Percentiles rank a stretch among this genome's conserved stretches.
Conservation (phyloP, 2,888 invertebrate genomes). For the Acanthococcus lagerstroemiae region DNA sequence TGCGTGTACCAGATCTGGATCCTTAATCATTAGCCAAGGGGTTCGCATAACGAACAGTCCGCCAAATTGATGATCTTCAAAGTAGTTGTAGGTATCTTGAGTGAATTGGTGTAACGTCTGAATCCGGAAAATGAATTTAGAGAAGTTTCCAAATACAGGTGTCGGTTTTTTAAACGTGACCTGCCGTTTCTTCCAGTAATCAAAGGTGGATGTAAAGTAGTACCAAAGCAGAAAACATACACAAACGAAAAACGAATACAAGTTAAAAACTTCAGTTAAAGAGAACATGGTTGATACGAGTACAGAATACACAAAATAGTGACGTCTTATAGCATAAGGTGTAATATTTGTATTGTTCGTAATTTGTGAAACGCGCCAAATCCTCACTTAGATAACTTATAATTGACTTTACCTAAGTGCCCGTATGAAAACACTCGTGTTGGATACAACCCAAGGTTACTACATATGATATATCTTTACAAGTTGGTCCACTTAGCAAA, state of each 20-base stretch:
- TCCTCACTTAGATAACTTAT: no score
- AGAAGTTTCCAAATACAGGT: slow-evolving; percentile 42
- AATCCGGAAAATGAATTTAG: background rate
- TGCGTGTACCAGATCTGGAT: slow-evolving; percentile 19
- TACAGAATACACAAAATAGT: no score
- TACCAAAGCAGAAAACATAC: slow-evolving; percentile 11
- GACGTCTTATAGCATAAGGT: no score
- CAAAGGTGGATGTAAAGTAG: slow-evolving; percentile 39
- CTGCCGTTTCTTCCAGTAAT: slow-evolving; percentile 43
- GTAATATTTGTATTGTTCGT: no score
- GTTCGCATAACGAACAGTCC: slow-evolving; percentile 30
- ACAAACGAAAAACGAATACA: background rate
- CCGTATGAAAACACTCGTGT: no score
- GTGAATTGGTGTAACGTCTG: slow-evolving; percentile 1
- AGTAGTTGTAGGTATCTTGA: slow-evolving; percentile 1
- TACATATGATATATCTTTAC: no score
- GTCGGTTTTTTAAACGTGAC: slow-evolving; percentile 41
- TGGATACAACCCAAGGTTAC: no score
- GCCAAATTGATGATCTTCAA: slow-evolving; percentile 35
- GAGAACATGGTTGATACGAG: no score
- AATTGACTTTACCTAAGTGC: no score
- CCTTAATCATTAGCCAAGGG: slow-evolving; percentile 28
- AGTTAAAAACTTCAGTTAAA: no score
- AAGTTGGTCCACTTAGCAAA: no score
- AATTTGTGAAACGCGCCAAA: no score